phyloP scores from a whole-genome alignment of 30 jellyfish, hydroid and myxozoan genomes.

The Nemopilema nomurai region DNA sequence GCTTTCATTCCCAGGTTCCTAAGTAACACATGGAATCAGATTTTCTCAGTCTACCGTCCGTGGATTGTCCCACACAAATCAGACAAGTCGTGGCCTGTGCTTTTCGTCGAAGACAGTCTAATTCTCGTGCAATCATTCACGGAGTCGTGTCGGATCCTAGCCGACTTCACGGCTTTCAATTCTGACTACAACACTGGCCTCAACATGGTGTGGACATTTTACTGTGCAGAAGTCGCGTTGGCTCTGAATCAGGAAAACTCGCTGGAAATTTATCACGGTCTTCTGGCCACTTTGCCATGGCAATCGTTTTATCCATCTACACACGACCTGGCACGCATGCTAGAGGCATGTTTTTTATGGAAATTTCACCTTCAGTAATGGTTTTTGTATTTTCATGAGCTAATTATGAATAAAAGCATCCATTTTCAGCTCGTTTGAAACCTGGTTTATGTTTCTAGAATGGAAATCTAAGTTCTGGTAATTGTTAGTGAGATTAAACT shows the following conservation, averaged over 20 bases:
- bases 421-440: background rate
- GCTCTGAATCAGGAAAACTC: slow-evolving; percentile 60
- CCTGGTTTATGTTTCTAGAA: background rate
- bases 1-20: slow-evolving; percentile 14
- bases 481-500: too few species aligned
- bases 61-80: slow-evolving; percentile 82
- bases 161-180: slow-evolving; percentile 5
- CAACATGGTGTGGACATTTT: slow-evolving; percentile 76
- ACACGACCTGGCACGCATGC: slow-evolving; percentile 68
- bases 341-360: slow-evolving; percentile 17
- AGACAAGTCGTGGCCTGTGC: slow-evolving; percentile 78
- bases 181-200: slow-evolving; percentile 55
- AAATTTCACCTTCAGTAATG: too few species aligned
- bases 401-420: too few species aligned
- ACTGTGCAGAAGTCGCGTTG: slow-evolving; percentile 54
- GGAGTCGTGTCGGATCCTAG: slow-evolving; percentile 50
- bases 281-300: slow-evolving; percentile 77
- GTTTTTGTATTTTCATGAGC: too few species aligned
- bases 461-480: too few species aligned
- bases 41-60: slow-evolving; percentile 62
- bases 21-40: slow-evolving; percentile 59
- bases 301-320: slow-evolving; percentile 60
- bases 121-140: slow-evolving; percentile 70
- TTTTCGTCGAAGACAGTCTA: slow-evolving; percentile 41
- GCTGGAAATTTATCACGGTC: slow-evolving; percentile 67